phyloP scores from a whole-genome alignment of 2,113 vertebrate species.

The Gallinago paraguaiae region DNA sequence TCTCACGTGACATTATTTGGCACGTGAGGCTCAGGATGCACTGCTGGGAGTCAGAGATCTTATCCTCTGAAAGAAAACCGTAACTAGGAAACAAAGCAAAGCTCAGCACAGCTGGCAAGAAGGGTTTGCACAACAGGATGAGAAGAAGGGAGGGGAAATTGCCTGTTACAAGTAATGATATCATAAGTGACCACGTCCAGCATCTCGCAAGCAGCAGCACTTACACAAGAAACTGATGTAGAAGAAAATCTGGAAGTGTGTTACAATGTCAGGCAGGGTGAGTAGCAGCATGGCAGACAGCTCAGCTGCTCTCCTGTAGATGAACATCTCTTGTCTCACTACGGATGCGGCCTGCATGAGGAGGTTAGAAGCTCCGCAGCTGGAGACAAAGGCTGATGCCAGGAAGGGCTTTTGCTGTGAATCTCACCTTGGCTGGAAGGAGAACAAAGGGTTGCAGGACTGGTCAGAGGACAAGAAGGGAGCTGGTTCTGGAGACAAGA shows the following conservation, averaged over 20 bases:
- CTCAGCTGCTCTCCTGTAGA: neutral
- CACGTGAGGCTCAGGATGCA: neutral
- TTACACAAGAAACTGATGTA: neutral
- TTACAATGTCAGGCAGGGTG: neutral
- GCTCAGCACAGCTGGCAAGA: neutral
- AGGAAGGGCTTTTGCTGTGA: neutral
- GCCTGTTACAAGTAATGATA: neutral
- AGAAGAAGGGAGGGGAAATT: neutral
- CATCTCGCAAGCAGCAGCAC: neutral
- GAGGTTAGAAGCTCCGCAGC: neutral
- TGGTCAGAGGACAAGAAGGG: neutral
- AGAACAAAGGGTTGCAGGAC: neutral
- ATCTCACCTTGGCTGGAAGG: neutral
- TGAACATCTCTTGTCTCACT: neutral
- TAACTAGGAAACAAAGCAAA: neutral
- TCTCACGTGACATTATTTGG: neutral
- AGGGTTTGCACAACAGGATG: neutral
- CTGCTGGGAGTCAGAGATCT: neutral
- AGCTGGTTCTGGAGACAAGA: neutral
- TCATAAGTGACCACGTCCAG: rapidly evolving
- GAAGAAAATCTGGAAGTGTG: neutral
- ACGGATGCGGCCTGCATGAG: neutral
- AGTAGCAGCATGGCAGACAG: no score
- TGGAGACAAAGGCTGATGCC: neutral
- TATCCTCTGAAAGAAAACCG: neutral